These are phyloP conservation scores for Temnopleurus reevesii DNA, from an alignment of 53 echinoderm and acorn worm species.

Conservation along the genomic window DNA sequence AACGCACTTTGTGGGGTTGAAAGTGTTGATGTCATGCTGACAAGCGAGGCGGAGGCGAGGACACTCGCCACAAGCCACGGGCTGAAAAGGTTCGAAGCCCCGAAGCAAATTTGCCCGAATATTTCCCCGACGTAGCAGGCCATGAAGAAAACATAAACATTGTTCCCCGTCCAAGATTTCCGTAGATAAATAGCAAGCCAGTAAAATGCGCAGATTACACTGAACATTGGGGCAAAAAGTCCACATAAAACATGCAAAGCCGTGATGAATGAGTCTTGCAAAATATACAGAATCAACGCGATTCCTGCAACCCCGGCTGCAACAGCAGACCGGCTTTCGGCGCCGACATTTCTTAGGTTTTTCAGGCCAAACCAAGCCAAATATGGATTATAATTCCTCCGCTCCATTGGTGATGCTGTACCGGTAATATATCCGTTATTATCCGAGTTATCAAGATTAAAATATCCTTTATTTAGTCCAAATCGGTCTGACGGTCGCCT, in stretches of 20 bases:
- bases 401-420: conserved; percentile 77
- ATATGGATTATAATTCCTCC: conserved; percentile 84
- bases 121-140: conserved; percentile 93
- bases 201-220: conserved; percentile 95
- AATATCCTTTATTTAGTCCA: conserved; percentile 69
- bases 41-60: conserved; percentile 73
- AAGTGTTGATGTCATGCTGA: conserved; percentile 87
- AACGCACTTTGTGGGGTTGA: conserved; percentile 87
- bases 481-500: conserved; percentile 59
- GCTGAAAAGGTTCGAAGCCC: conserved; percentile 80
- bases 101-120: conserved; percentile 85
- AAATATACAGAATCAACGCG: conserved; percentile 72
- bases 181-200: conserved; percentile 95
- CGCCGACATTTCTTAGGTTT: conserved; percentile 70
- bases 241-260: conserved; percentile 87
- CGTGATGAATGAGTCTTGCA: conserved; percentile 80
- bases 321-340: conserved; percentile 66
- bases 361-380: conserved; percentile 92
- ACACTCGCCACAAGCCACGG: conserved; percentile 90
- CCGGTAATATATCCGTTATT: conserved; percentile 95
- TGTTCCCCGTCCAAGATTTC: conserved; percentile 96
- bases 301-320: conserved; percentile 68
- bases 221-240: conserved; percentile 92
- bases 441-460: conserved; percentile 71
- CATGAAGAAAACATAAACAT: conserved; percentile 96